A percentile compares a stretch with the other conserved stretches of the same genome.
Conservation (phyloP, 2,113 vertebrate species). For the Felis chaus region DNA sequence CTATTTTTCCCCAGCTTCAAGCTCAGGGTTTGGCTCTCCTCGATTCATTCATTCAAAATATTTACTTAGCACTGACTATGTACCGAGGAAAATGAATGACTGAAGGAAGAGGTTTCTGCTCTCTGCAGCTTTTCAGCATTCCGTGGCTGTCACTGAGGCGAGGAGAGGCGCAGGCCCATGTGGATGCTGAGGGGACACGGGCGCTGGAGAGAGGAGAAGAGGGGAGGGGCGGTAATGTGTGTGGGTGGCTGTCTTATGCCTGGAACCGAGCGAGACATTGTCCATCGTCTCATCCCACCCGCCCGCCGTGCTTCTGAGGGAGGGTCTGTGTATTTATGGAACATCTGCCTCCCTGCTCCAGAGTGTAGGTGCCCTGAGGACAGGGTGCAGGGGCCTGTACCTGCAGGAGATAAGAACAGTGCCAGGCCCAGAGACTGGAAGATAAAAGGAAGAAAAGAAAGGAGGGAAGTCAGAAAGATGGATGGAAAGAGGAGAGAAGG, state of each 20-base stretch:
- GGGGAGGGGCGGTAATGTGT: neutral
- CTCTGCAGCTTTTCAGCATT: neutral
- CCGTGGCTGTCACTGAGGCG: neutral
- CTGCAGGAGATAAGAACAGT: neutral
- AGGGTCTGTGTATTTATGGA: neutral
- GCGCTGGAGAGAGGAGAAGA: too few relatives aligned
- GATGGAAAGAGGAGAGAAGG: neutral
- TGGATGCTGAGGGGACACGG: neutral
- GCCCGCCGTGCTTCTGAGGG: neutral
- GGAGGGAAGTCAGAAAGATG: neutral
- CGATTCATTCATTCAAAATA: neutral
- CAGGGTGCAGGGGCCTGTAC: neutral
- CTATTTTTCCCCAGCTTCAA: neutral
- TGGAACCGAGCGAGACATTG: neutral
- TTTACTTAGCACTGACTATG: neutral
- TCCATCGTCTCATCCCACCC: neutral
- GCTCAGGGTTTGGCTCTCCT: neutral
- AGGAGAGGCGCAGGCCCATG: rapidly evolving
- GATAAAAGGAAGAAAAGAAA: neutral
- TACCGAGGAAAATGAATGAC: neutral
- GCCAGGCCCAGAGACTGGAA: neutral
- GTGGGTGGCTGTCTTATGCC: neutral
- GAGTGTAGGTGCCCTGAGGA: neutral
- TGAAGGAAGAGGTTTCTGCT: neutral
- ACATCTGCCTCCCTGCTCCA: neutral